phyloP scores from a whole-genome alignment of 2,797 vertebrate genomes.

The Intellagama lesueurii region DNA sequence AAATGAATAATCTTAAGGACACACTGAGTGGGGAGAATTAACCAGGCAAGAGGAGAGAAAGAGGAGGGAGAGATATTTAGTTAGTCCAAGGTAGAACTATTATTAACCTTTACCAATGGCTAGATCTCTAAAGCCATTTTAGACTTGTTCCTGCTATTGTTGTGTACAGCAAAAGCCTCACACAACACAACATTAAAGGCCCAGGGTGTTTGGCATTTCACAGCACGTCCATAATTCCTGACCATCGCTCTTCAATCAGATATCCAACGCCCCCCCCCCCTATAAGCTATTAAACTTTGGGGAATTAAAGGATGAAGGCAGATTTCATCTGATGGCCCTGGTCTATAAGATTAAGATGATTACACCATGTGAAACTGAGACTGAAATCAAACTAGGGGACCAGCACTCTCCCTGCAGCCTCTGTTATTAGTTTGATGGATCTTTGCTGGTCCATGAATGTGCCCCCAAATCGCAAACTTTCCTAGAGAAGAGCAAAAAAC shows the following conservation, averaged over 20 bases:
- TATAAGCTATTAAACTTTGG: constrained; percentile 42
- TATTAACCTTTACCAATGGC: not conserved
- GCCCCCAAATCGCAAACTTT: not conserved
- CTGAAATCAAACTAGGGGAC: constrained; percentile 66
- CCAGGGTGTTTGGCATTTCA: not conserved
- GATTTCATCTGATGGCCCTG: constrained; percentile 61
- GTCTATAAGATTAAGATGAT: constrained; percentile 65
- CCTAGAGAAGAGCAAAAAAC: not conserved
- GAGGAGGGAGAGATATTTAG: not conserved
- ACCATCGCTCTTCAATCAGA: not conserved
- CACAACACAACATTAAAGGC: not conserved
- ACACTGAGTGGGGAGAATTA: not conserved
- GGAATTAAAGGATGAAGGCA: constrained; percentile 64
- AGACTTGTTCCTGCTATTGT: not conserved
- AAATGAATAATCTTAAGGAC: not conserved
- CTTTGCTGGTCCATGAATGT: not conserved
- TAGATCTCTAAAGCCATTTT: not conserved
- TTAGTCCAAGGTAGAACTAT: not conserved
- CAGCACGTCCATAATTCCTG: not conserved
- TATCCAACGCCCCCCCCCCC: not conserved
- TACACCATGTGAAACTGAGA: constrained; percentile 63
- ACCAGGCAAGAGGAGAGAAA: too few relatives aligned
- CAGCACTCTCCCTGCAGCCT: not conserved
- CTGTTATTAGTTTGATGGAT: not conserved
- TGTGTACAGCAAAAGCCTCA: not conserved